Percentiles rank a stretch among this genome's conserved stretches.
Evolutionary conservation across 2,113 vertebrate genomes (phyloP).

Genomic region (Mus pahari): DNA sequence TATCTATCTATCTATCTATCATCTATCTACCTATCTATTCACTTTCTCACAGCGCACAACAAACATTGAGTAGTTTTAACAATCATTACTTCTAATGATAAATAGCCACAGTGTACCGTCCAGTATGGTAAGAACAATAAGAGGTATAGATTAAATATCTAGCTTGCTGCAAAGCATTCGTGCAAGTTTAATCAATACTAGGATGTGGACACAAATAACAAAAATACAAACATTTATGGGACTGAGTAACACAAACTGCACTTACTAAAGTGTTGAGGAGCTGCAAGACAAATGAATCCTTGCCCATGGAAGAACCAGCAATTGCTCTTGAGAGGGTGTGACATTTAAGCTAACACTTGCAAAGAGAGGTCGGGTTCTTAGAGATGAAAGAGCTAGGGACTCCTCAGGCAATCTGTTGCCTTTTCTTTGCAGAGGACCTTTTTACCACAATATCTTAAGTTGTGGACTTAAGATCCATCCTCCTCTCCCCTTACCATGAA

Average conservation of each 20-base stretch:
- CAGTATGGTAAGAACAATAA: background rate
- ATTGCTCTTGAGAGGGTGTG: background rate
- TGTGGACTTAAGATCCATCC: background rate
- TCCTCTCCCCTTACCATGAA: background rate
- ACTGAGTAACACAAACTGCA: background rate
- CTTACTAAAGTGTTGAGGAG: background rate
- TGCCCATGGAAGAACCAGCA: background rate
- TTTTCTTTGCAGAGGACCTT: background rate
- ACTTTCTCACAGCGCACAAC: background rate
- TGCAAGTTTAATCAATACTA: background rate
- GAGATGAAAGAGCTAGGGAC: background rate
- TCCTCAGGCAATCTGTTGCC: background rate
- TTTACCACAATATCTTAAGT: background rate
- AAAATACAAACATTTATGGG: background rate
- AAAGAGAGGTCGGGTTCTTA: background rate
- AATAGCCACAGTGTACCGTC: background rate
- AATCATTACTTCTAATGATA: background rate
- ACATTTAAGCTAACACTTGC: background rate
- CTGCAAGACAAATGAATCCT: background rate
- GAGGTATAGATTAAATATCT: conserved; percentile 23
- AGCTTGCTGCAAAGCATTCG: background rate
- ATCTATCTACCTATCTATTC: background rate
- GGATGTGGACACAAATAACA: background rate
- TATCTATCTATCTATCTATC: too few relatives aligned
- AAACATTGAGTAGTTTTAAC: conserved; percentile 1